These are phyloP conservation scores for Ammodytes dubius DNA, from an alignment of 2,113 vertebrate species.

Conservation along the genomic window DNA sequence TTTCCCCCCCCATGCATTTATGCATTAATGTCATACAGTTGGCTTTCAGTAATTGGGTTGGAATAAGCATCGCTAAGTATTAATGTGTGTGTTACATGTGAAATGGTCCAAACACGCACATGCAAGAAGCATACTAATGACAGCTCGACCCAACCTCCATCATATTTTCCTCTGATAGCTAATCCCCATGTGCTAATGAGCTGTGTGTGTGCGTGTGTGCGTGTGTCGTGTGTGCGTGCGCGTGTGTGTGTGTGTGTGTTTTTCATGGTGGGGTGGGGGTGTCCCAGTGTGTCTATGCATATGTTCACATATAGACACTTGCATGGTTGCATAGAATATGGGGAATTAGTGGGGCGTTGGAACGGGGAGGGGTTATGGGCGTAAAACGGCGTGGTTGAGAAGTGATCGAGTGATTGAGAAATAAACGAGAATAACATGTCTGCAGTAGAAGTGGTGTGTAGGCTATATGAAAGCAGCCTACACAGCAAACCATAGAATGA, in stretches of 20 bases:
- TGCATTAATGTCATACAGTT: constrained; percentile 19
- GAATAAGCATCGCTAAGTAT: constrained; percentile 31
- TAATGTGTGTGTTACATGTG: constrained; percentile 39
- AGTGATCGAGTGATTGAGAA: constrained; percentile 20
- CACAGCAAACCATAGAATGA: not conserved
- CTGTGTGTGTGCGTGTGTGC: constrained; percentile 25
- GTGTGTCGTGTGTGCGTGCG: not conserved
- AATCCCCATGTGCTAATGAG: constrained; percentile 73
- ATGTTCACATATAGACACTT: constrained; percentile 10
- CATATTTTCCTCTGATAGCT: constrained; percentile 42
- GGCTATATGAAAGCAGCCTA: not conserved
- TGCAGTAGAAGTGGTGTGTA: not conserved
- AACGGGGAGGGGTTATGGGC: not conserved
- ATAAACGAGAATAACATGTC: constrained; percentile 10
- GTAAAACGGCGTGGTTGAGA: constrained; percentile 7
- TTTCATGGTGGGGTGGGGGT: not conserved
- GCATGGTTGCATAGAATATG: constrained; percentile 35
- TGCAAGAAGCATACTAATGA: constrained; percentile 64
- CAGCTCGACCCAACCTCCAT: constrained; percentile 11
- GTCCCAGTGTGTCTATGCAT: constrained; percentile 25
- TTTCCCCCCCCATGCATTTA: constrained; percentile 9
- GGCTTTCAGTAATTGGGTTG: constrained; percentile 39
- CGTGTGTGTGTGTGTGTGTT: constrained; percentile 13
- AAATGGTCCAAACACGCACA: constrained; percentile 28
- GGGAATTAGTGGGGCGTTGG: constrained; percentile 34